Conservation (phyloP, 2,113 vertebrate genomes). For the Reinhardtius hippoglossoides region DNA sequence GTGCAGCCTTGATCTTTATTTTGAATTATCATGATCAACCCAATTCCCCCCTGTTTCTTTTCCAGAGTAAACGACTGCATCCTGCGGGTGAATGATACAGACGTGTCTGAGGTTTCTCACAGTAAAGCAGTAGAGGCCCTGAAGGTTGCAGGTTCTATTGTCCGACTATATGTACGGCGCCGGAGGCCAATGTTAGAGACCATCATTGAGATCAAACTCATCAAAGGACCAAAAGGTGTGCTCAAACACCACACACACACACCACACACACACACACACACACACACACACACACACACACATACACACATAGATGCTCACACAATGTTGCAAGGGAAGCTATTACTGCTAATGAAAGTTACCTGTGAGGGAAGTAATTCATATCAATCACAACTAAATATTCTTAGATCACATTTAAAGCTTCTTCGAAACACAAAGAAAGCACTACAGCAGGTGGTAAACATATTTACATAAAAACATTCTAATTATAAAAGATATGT, state of each 20-base stretch:
- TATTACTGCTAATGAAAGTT: not conserved
- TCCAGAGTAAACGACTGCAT: constrained; percentile 96
- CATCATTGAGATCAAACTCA: constrained; percentile 94
- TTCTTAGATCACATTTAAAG: not conserved
- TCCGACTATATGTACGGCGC: constrained; percentile 91
- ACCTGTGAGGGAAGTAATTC: too few species aligned
- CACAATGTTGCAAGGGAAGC: not conserved
- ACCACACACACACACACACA: not conserved
- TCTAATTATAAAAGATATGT: not conserved
- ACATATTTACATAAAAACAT: not conserved
- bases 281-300: not conserved
- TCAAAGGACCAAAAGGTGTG: constrained; percentile 97
- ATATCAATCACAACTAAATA: not conserved
- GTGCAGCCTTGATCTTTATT: not conserved
- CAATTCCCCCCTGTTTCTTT: constrained; percentile 8
- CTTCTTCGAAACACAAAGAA: not conserved
- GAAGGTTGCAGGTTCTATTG: constrained; percentile 94
- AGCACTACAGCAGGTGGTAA: not conserved
- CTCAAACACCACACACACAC: not conserved
- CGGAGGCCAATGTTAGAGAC: constrained; percentile 95
- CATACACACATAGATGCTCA: not conserved
- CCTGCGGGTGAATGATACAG: constrained; percentile 93
- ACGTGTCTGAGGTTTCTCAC: constrained; percentile 95
- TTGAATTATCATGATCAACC: not conserved
- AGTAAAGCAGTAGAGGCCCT: constrained; percentile 96